Conservation (phyloP, 2,113 vertebrate species). For the Sprattus sprattus region DNA sequence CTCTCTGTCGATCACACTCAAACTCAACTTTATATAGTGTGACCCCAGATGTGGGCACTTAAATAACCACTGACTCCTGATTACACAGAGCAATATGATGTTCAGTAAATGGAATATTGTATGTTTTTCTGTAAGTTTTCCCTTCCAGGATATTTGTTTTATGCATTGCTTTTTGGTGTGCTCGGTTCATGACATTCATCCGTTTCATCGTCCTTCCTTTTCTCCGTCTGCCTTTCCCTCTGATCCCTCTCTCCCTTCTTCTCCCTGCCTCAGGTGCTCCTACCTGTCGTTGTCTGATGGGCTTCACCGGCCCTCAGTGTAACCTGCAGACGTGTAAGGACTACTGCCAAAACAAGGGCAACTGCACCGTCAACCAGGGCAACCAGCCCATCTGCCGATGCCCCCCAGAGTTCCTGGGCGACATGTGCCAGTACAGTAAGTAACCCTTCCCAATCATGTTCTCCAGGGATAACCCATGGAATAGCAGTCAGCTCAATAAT, state of each 20-base stretch:
- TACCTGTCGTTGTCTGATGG: conserved; percentile 89
- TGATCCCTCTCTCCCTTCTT: neutral
- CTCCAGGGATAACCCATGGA: neutral
- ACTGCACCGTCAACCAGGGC: conserved; percentile 86
- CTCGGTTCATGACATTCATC: neutral
- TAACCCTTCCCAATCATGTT: conserved; percentile 35
- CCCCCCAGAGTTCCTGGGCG: conserved; percentile 75
- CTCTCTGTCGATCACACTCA: too few relatives aligned
- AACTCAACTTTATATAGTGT: too few relatives aligned
- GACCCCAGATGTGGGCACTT: too few relatives aligned
- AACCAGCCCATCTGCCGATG: conserved; percentile 94
- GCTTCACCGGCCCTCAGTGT: conserved; percentile 89
- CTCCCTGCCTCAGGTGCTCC: conserved; percentile 75
- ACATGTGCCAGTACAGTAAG: conserved; percentile 95
- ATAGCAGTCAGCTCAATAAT: neutral
- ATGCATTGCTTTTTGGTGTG: too few relatives aligned
- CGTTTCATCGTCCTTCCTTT: neutral
- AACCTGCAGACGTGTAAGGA: conserved; percentile 81
- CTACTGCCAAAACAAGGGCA: conserved; percentile 86
- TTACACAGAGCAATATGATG: too few relatives aligned
- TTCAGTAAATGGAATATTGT: too few relatives aligned
- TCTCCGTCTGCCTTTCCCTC: neutral
- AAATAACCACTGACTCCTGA: too few relatives aligned
- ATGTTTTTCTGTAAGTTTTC: too few relatives aligned
- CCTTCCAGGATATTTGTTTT: too few relatives aligned